Base-by-base conservation (phyloP, 2,113 vertebrate species). In the Phrynosoma platyrhinos region DNA sequence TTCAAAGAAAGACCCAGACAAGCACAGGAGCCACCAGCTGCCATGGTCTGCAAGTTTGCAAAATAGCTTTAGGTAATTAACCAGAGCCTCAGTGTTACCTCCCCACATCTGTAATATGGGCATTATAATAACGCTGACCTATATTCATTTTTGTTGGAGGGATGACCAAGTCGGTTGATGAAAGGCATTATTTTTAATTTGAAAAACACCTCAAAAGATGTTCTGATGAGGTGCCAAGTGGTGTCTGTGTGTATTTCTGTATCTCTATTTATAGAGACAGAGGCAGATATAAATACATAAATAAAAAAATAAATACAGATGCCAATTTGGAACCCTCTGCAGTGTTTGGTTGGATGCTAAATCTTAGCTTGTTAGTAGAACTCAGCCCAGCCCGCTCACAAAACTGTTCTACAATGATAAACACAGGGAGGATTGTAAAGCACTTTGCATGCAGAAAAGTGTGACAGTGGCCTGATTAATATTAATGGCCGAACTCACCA, bases 401-500 rank as follows among this genome's bases (percentile, higher is more conserved):
- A 32, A 9, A 62, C 75, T 16, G 13, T n/a, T 18, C 58, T 40
- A 27, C 21, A 42, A 58, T 47, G 81, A 83, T 52, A 77, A 78
- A 76, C 18, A 71, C 6, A 20, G n/a, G 2, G 9, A 20, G 40
- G 58, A 36, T 13, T 53, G 72, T 40, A 77, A 83, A 88, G 72
- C 72, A 9, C 80, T 83, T 52, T 30, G 81, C 74, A 53, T 55
- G 74, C 62, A 68, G 72, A 30, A 55, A 88, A 69, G n/a, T 53
- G 87, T 69, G 87, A 55, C 87, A 83, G 81, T 5, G 27, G 47
- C 64, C 84, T 69, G 81, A 88, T 88, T 55, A 83, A 88, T 83
- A 83, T 88, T 88, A 88, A 88, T 83, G 81, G 81, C 58, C 9
- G 14, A 83, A 69, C 23, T 23, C 53, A 83, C 81, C 62, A 83